Evolutionary conservation across 2,113 vertebrate species (phyloP).

Genomic region (Tragelaphus buxtoni): DNA sequence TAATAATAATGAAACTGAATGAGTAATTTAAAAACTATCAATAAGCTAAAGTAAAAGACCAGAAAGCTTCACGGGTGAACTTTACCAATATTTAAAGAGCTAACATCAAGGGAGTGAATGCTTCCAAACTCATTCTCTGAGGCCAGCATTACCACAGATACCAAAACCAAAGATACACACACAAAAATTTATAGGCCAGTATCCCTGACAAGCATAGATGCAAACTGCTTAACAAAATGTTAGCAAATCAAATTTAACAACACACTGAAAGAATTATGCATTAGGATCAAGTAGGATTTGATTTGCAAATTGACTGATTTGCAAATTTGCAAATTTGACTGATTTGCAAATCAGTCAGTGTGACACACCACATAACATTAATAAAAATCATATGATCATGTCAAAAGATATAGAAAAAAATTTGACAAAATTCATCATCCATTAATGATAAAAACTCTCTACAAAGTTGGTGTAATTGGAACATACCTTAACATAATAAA

Average conservation of each 20-base stretch:
- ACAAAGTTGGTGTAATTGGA: neutral
- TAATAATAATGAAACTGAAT: neutral
- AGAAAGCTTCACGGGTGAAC: neutral
- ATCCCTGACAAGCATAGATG: neutral
- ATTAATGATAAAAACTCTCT: neutral
- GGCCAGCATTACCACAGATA: neutral
- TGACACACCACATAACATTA: neutral
- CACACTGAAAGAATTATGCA: neutral
- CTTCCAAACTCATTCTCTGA: neutral
- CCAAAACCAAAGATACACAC: neutral
- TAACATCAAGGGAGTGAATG: neutral
- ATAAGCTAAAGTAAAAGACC: neutral
- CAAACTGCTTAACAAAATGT: neutral
- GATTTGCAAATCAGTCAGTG: neutral
- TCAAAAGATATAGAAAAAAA: neutral
- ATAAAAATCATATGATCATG: neutral
- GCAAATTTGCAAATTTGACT: no score
- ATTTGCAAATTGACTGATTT: no score
- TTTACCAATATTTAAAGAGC: neutral
- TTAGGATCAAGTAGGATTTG: neutral
- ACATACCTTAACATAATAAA: neutral
- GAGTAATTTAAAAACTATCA: neutral
- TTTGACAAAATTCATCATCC: neutral
- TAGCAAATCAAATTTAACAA: neutral
- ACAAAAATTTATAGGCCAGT: neutral